Evolutionary conservation across 1,140 invertebrate genomes (phyloP), one percentile per base, ranked within the genome.

Genomic region (Pararge aegeria): DNA sequence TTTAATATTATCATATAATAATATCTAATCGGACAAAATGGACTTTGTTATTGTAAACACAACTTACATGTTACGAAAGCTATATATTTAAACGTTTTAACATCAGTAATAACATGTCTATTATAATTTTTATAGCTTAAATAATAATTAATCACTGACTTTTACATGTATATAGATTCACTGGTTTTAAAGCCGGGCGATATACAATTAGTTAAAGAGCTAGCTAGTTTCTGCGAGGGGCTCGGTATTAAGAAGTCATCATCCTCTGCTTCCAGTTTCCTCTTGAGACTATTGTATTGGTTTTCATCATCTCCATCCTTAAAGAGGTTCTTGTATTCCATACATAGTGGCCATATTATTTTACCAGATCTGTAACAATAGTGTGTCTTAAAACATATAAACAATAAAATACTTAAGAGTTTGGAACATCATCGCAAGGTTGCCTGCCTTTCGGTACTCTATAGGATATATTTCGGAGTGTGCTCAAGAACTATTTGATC

Each of bases 261-360:
- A 34, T 89, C 87, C 44, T 87, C 84, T 1, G 64, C 64, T n/a
- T 85, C 83, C 10, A 80, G 46, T 67, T 87, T 87, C 16, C 75
- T 73, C 53, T 82, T 87, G 57, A 83, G 70, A 34, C 68, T 71
- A 0, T 78, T 74, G 53, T 84, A 85, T 52, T 87, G 86, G 1
- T 70, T 85, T 58, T 85, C 82, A 27, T 83, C 80, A 16, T 85
- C 84, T 0, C 83, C 74, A 5, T 78, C 78, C 30, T 81, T 83
- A 12, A 72, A 51, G 66, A 78, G 78, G 49, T 87, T 79, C 54
- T 89, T 87, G 57, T 89, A 89, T 46, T 89, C 84, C 65, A 87
- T 81, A 63, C 84, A 89, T 1, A 89, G 63, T 0, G 86, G 86
- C 86, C 86, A 87, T 49, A 89, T 85, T 59, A 78, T 80, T 83